Evolutionary conservation across 2,113 vertebrate species (phyloP).

Genomic region (Larimichthys polyactis): DNA sequence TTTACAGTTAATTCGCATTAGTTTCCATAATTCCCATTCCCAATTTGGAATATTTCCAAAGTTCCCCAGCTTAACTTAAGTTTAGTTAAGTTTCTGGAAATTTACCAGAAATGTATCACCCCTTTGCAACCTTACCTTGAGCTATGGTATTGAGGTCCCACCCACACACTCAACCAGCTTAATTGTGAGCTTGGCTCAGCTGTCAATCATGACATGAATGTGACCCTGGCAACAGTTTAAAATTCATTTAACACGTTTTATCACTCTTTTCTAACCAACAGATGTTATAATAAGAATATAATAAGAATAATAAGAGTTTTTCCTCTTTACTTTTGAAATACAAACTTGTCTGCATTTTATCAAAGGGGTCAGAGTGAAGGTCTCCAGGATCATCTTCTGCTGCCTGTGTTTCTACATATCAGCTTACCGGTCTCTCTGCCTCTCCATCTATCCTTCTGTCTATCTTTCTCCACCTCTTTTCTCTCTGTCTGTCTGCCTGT

Average conservation of each 20-base stretch:
- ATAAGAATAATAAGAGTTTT: background rate
- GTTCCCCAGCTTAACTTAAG: too few relatives aligned
- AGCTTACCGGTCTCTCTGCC: constrained; percentile 39
- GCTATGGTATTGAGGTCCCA: too few relatives aligned
- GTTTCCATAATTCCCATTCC: too few relatives aligned
- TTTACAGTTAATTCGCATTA: too few relatives aligned
- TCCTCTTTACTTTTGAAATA: constrained; percentile 6
- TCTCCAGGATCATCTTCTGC: constrained; percentile 20
- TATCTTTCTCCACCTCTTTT: constrained; percentile 43
- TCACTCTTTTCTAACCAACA: background rate
- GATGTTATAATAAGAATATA: background rate
- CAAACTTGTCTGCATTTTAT: constrained; percentile 1
- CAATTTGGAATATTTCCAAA: too few relatives aligned
- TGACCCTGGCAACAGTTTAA: constrained; percentile 3
- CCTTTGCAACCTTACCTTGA: too few relatives aligned
- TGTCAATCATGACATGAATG: too few relatives aligned
- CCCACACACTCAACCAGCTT: too few relatives aligned
- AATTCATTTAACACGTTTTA: background rate
- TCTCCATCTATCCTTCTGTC: constrained; percentile 45
- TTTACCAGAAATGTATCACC: too few relatives aligned
- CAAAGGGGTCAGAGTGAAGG: constrained; percentile 11
- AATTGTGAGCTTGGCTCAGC: too few relatives aligned
- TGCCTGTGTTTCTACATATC: constrained; percentile 24
- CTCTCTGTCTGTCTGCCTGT: constrained; percentile 69
- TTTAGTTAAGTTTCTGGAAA: too few relatives aligned